These are phyloP conservation scores for Thinocorus orbignyianus DNA, from an alignment of 2,113 vertebrate species.

Conservation along the genomic window DNA sequence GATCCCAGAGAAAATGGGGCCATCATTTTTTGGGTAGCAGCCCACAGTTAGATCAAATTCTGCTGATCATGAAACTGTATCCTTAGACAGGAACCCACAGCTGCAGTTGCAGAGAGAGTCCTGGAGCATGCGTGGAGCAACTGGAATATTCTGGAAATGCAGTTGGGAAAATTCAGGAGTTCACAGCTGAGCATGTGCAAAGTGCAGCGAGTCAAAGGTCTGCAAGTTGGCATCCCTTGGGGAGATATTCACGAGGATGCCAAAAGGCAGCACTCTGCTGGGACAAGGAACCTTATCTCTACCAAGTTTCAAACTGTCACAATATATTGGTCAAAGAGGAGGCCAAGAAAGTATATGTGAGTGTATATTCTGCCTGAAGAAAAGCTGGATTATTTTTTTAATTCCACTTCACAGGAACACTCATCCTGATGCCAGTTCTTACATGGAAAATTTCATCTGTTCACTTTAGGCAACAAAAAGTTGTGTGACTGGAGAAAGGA, in stretches of 20 bases:
- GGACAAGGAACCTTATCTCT: not conserved
- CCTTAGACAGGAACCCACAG: constrained; percentile 53
- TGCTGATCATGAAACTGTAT: constrained; percentile 61
- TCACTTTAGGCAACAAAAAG: not conserved
- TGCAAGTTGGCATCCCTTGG: not conserved
- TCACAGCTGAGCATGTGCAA: constrained; percentile 12
- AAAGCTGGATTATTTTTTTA: not conserved
- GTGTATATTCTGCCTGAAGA: not conserved
- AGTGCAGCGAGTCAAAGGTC: not conserved
- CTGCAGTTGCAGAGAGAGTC: constrained; percentile 23
- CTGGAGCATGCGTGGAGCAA: not conserved
- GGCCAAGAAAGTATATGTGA: not conserved
- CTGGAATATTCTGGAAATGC: constrained; percentile 51
- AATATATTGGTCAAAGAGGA: not conserved
- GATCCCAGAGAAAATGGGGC: constrained; percentile 24
- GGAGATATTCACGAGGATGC: not conserved
- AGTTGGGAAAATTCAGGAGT: not conserved
- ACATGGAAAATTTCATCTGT: not conserved
- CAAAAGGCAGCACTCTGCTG: not conserved
- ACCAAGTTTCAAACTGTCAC: not conserved
- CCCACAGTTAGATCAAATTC: constrained; percentile 57
- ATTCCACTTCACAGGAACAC: not conserved
- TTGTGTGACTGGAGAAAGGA: not conserved
- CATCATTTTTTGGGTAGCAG: constrained; percentile 42
- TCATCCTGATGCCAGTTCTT: not conserved